Base-by-base conservation (phyloP, 2,797 vertebrate genomes). In the Emys orbicularis region DNA sequence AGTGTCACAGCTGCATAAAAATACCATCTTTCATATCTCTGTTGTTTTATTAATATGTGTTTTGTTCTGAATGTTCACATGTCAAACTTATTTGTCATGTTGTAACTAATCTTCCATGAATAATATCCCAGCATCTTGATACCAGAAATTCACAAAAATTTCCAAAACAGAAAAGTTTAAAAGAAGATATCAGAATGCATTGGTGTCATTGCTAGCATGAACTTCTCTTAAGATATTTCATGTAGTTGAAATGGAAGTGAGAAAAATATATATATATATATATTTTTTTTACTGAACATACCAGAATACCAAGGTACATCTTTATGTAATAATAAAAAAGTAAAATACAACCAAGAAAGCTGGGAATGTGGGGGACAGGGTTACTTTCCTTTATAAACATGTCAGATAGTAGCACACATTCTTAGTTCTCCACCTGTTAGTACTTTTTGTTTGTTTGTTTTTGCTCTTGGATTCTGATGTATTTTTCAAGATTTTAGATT, bases 101-200 rank as follows among this genome's bases (percentile, higher is more conserved):
- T 77, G 74, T 92, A 25, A 21, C 15, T 94, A 84, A 81, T 92
- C 95, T 95, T 91, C 5, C 80, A 27, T 34, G 31, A 18, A 61
- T 61, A 61, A 61, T 34, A 61, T 31, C 29, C 57, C 13, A 61
- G 57, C 13, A 31, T 34, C 25, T 61, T 34, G 29, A 61, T 61
- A 61, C 15, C 15, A 61, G 59, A 61, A 61, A 34, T 61, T 31
- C 31, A 61, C 59, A 34, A 61, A 34, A 61, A 31, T 31, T 59
- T 59, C 31, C 13, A 59, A 27, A 59, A 59, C 57, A 59, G 29
- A 59, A 18, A 61, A 16, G 31, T 34, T 82, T 85, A n/a, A 90
- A 95, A 92, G 53, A 18, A 79, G 8, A 49, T 91, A 61, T 74
- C 91, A 47, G 29, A 95, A 54, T 31, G 83, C 72, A 29, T 47